A percentile compares a stretch with the other conserved stretches of the same genome.
phyloP scores from a whole-genome alignment of 1,140 invertebrate species.

The Arion vulgaris region DNA sequence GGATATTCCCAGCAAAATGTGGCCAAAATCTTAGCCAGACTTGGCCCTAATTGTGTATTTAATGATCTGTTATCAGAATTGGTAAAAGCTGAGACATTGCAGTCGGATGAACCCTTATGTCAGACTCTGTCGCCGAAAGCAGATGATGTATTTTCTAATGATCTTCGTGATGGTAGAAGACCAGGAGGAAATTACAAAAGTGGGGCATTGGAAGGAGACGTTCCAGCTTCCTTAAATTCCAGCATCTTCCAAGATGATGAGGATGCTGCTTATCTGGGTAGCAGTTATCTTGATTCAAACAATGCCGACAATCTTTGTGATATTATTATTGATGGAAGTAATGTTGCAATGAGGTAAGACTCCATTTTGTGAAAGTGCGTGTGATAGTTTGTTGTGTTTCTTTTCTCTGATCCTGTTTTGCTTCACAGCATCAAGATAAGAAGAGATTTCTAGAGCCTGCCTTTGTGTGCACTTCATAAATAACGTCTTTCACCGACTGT shows the following conservation, averaged over 20 bases:
- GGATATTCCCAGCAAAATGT: slow-evolving; percentile 92
- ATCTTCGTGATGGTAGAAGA: not conserved
- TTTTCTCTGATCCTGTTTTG: no score
- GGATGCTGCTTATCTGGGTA: slow-evolving; percentile 19
- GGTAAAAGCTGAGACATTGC: slow-evolving; percentile 72
- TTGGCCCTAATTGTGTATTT: slow-evolving; percentile 80
- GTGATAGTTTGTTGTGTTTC: not conserved
- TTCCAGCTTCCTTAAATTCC: not conserved
- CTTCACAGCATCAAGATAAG: no score
- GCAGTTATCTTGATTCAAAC: slow-evolving; percentile 24
- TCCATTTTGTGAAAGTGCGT: not conserved
- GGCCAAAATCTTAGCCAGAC: slow-evolving; percentile 84
- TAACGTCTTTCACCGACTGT: no score
- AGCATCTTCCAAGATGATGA: slow-evolving; percentile 9
- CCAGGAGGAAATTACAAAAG: not conserved
- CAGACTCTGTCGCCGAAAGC: not conserved
- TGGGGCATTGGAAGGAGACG: not conserved
- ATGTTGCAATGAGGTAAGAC: slow-evolving; percentile 71
- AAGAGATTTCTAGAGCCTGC: no score
- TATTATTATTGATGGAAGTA: slow-evolving; percentile 72
- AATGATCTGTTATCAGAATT: slow-evolving; percentile 88
- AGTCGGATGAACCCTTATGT: not conserved
- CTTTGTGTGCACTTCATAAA: no score
- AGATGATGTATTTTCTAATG: not conserved
- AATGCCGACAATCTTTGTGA: slow-evolving; percentile 56